Evolutionary conservation across 2,797 vertebrate genomes (phyloP).

Genomic region (Sebastolobus alascanus): DNA sequence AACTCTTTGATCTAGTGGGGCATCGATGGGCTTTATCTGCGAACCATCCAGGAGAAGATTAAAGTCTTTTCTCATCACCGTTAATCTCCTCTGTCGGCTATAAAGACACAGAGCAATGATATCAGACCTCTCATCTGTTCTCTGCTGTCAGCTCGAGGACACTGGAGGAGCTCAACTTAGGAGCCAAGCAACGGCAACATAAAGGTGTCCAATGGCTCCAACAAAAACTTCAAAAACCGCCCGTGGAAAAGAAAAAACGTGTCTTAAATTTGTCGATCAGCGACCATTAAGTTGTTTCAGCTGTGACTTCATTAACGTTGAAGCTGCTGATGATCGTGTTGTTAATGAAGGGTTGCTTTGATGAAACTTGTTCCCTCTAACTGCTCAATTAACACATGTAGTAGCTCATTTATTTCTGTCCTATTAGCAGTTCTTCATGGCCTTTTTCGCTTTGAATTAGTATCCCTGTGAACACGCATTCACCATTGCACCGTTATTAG

Average conservation of each 20-base stretch:
- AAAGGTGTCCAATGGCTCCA: background rate
- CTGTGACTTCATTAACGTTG: background rate
- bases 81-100: constrained; percentile 59
- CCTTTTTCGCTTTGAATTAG: background rate
- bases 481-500: background rate
- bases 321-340: background rate
- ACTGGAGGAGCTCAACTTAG: background rate
- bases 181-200: background rate
- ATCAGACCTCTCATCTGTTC: constrained; percentile 45
- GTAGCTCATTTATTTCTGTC: background rate
- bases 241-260: background rate
- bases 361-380: background rate
- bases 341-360: background rate
- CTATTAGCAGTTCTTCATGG: background rate
- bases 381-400: background rate
- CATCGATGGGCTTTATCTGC: constrained; percentile 42
- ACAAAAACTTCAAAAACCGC: background rate
- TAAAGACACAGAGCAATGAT: constrained; percentile 46
- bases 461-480: background rate
- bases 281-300: background rate
- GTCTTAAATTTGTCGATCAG: background rate
- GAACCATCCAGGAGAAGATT: constrained; percentile 52
- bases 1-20: constrained; percentile 28
- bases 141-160: constrained; percentile 32
- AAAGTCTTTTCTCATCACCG: constrained; percentile 49